Conservation (phyloP, 2,888 invertebrate genomes). For the Brachyopa scutellaris region DNA sequence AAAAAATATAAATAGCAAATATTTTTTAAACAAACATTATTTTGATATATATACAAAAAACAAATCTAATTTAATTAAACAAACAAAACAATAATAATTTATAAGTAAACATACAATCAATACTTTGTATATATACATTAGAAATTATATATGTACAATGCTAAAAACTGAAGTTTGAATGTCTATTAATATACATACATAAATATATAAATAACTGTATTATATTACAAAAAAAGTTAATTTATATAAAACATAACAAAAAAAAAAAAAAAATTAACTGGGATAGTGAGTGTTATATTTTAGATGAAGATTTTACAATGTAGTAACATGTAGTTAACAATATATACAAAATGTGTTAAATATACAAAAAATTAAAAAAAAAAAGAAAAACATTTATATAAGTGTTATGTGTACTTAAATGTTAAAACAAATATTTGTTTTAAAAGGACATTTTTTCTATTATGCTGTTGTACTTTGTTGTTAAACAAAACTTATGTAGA, state of each 20-base stretch:
- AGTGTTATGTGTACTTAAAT: conserved; percentile 39
- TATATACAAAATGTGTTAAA: conserved; percentile 31
- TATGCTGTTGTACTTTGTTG: conserved; percentile 47
- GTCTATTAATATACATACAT: conserved; percentile 22
- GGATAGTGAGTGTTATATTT: conserved; percentile 63
- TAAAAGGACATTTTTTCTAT: conserved; percentile 45
- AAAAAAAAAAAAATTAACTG: conserved; percentile 14
- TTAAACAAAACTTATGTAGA: conserved; percentile 5
- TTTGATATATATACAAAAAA: conserved; percentile 43
- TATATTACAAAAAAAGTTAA: conserved; percentile 4
- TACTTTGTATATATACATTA: conserved; percentile 47
- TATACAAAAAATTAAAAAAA: conserved; percentile 25
- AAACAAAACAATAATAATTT: conserved; percentile 62
- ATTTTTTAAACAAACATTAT: conserved; percentile 32
- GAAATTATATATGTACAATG: conserved; percentile 48
- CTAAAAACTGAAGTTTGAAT: conserved; percentile 48
- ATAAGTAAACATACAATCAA: conserved; percentile 52
- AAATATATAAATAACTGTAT: conserved; percentile 21
- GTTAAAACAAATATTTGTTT: conserved; percentile 20
- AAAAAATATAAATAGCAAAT: conserved; percentile 5
- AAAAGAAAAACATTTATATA: conserved; percentile 15
- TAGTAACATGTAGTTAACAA: conserved; percentile 58
- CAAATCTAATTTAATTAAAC: conserved; percentile 20
- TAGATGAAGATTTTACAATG: conserved; percentile 61
- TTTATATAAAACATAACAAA: not conserved